A percentile compares a stretch with the other conserved stretches of the same genome.
These are phyloP conservation scores for Ochotona princeps DNA, from an alignment of 2,113 vertebrate genomes.

Conservation along the genomic window DNA sequence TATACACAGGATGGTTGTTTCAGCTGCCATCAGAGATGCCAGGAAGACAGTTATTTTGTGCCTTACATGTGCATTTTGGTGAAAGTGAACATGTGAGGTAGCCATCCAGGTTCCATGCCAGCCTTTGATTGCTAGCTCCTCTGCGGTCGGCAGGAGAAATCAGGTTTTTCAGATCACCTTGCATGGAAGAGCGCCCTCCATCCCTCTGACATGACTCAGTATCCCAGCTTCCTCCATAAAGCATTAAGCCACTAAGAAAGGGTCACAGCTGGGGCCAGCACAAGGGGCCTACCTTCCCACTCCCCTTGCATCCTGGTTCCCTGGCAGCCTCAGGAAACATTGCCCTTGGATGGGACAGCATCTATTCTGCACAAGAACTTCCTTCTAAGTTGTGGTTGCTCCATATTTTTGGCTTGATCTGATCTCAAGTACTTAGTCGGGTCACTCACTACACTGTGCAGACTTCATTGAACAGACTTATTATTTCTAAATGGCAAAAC, in stretches of 20 bases:
- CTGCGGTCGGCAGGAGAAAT: not conserved
- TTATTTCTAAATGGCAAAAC: constrained; percentile 53
- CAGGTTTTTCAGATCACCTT: not conserved
- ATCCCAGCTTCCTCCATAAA: fast-evolving
- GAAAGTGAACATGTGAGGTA: not conserved
- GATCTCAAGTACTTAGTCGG: not conserved
- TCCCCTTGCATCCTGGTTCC: not conserved
- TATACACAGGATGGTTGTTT: not conserved
- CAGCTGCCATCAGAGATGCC: not conserved
- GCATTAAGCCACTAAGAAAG: no score
- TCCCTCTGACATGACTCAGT: not conserved
- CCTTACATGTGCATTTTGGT: not conserved
- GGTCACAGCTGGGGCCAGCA: not conserved
- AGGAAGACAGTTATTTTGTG: not conserved
- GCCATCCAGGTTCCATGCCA: not conserved
- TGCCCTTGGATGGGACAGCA: not conserved
- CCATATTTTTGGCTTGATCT: not conserved
- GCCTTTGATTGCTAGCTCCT: not conserved
- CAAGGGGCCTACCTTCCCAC: not conserved
- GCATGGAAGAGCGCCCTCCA: not conserved
- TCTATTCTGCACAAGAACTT: not conserved
- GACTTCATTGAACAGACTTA: not conserved
- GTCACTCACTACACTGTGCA: not conserved
- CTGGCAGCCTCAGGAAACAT: not conserved
- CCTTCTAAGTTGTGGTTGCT: not conserved